These are phyloP conservation scores for Abrostola triplasia DNA, from an alignment of 2,888 invertebrate species.

Conservation along the genomic window DNA sequence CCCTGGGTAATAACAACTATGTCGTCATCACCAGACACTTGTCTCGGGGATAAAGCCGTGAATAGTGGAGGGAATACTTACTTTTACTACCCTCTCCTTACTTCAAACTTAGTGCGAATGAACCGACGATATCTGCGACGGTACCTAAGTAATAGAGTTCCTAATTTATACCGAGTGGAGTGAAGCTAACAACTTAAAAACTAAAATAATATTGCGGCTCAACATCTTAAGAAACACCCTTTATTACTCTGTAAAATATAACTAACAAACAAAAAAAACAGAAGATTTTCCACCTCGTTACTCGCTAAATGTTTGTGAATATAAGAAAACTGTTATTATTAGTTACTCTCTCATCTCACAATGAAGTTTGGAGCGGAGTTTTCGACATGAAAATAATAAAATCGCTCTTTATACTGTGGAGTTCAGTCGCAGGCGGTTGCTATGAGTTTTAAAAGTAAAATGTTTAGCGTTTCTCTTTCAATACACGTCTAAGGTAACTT, in stretches of 20 bases:
- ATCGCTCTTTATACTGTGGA: slow-evolving; percentile 47
- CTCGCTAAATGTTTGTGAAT: slow-evolving; percentile 22
- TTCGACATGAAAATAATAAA: slow-evolving; percentile 57
- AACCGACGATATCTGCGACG: too few species aligned
- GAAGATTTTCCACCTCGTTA: slow-evolving; percentile 28
- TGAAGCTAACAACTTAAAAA: not conserved
- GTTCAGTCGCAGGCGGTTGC: slow-evolving; percentile 24
- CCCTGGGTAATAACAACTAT: slow-evolving; percentile 62
- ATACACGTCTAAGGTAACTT: slow-evolving; percentile 49
- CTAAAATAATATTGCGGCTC: not conserved
- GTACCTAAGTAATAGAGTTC: too few species aligned
- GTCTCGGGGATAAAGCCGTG: slow-evolving; percentile 20
- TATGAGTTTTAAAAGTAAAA: slow-evolving; percentile 58
- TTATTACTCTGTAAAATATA: slow-evolving; percentile 1
- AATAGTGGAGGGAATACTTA: slow-evolving; percentile 8
- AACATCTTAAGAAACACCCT: too few species aligned
- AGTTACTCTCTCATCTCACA: slow-evolving; percentile 52
- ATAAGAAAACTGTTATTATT: slow-evolving; percentile 49
- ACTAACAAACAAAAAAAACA: slow-evolving; percentile 12
- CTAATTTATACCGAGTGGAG: not conserved
- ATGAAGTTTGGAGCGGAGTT: slow-evolving; percentile 43
- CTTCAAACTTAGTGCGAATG: too few species aligned
- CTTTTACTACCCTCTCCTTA: not conserved
- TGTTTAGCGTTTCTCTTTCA: slow-evolving; percentile 60
- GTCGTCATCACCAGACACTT: slow-evolving; percentile 45